These are phyloP conservation scores for Tetramorium parvispinum DNA, from an alignment of 1,140 invertebrate species.

Conservation along the genomic window DNA sequence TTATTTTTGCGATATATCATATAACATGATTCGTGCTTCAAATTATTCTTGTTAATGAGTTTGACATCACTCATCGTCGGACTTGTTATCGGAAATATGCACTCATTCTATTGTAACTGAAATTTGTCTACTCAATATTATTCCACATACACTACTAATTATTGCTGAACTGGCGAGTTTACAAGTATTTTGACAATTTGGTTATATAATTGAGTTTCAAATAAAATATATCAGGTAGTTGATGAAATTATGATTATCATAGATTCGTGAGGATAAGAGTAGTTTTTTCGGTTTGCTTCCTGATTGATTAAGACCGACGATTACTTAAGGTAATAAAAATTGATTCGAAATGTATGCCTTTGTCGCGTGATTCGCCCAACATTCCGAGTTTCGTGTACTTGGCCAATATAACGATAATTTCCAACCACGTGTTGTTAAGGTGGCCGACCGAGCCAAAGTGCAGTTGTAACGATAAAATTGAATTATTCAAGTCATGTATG, in stretches of 20 bases:
- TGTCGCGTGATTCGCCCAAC: constrained; percentile 15
- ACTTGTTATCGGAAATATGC: constrained; percentile 4
- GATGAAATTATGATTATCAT: neutral
- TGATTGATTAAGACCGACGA: neutral
- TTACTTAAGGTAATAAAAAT: constrained; percentile 33
- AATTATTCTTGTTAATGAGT: neutral
- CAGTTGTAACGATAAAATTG: neutral
- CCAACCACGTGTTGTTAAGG: neutral
- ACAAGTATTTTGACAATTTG: neutral
- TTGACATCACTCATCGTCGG: neutral
- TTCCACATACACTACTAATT: neutral
- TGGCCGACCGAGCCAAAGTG: neutral
- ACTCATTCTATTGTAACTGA: neutral
- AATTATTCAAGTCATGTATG: constrained; percentile 4
- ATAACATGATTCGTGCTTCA: neutral
- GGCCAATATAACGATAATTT: constrained; percentile 26
- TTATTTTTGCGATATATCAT: neutral
- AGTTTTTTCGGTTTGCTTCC: neutral
- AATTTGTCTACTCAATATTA: constrained; percentile 17
- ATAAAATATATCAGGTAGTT: neutral
- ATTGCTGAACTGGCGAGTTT: neutral
- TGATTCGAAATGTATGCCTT: constrained; percentile 14
- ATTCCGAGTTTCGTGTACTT: constrained; percentile 12
- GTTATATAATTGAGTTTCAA: neutral
- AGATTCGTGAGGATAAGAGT: neutral